Conservation (phyloP, 2,113 vertebrate species). For the Tiliqua scincoides region DNA sequence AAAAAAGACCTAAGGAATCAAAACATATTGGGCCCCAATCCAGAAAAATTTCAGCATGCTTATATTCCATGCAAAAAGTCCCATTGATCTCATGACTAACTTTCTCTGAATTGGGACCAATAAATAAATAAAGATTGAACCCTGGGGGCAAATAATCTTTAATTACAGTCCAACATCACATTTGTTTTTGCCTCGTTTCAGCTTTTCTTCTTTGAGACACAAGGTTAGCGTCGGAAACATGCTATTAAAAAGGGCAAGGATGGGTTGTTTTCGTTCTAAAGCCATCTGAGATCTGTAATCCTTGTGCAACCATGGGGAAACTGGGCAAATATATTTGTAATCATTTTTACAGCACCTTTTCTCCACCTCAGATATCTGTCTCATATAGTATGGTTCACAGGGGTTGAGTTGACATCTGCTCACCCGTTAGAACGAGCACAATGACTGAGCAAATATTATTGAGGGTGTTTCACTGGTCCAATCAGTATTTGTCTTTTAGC, state of each 20-base stretch:
- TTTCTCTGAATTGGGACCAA: neutral
- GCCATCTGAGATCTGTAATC: neutral
- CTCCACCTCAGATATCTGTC: neutral
- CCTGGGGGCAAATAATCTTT: neutral
- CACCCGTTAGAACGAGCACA: neutral
- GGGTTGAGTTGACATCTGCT: neutral
- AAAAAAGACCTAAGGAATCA: neutral
- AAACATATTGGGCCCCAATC: neutral
- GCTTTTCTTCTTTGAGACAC: neutral
- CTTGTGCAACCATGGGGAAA: neutral
- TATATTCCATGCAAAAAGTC: neutral
- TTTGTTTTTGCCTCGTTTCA: neutral
- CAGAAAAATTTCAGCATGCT: neutral
- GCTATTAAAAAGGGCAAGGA: neutral
- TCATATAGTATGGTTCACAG: constrained; percentile 5
- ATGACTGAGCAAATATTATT: constrained; percentile 1
- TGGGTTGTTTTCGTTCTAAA: neutral
- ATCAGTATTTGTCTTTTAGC: neutral
- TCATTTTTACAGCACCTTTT: neutral
- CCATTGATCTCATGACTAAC: neutral
- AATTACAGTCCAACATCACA: neutral
- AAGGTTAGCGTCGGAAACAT: neutral
- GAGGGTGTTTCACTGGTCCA: neutral
- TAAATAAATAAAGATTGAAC: neutral
- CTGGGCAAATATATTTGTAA: constrained; percentile 1